Evolutionary conservation across 2,888 invertebrate species (phyloP).

Genomic region (Helleia helle): DNA sequence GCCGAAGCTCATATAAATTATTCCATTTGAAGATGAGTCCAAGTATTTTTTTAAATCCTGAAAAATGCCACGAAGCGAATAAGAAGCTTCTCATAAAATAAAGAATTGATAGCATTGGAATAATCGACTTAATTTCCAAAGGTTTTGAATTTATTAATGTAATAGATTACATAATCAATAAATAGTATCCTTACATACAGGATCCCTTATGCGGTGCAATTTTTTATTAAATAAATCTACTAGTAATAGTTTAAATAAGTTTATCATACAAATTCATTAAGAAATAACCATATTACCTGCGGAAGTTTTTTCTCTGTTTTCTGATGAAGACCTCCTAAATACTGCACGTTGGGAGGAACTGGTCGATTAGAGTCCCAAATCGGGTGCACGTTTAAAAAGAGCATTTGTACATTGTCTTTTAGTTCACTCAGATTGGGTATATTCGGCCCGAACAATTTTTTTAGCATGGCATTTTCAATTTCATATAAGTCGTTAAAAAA

Average conservation of each 20-base stretch:
- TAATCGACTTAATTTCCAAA: too few relatives aligned
- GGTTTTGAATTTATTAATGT: too few relatives aligned
- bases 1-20: slow-evolving; percentile 43
- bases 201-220: too few relatives aligned
- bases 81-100: too few relatives aligned
- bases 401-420: slow-evolving; percentile 28
- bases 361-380: slow-evolving; percentile 30
- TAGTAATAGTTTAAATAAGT: too few relatives aligned
- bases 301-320: slow-evolving; percentile 30
- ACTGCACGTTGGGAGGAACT: slow-evolving; percentile 27
- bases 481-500: slow-evolving; percentile 11
- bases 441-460: slow-evolving; percentile 20
- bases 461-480: slow-evolving; percentile 20
- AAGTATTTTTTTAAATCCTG: slow-evolving; percentile 33
- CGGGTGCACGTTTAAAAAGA: slow-evolving; percentile 31
- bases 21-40: slow-evolving; percentile 34
- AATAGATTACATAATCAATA: too few relatives aligned
- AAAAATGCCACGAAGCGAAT: too few relatives aligned
- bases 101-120: too few relatives aligned
- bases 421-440: slow-evolving; percentile 24
- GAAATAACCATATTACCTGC: slow-evolving; percentile 28
- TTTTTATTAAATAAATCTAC: too few relatives aligned
- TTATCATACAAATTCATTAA: too few relatives aligned
- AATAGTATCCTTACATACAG: too few relatives aligned
- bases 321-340: slow-evolving; percentile 29